A percentile compares a stretch with the other conserved stretches of the same genome.
Conservation (phyloP, 1,140 invertebrate species). For the Platorchestia sp. region DNA sequence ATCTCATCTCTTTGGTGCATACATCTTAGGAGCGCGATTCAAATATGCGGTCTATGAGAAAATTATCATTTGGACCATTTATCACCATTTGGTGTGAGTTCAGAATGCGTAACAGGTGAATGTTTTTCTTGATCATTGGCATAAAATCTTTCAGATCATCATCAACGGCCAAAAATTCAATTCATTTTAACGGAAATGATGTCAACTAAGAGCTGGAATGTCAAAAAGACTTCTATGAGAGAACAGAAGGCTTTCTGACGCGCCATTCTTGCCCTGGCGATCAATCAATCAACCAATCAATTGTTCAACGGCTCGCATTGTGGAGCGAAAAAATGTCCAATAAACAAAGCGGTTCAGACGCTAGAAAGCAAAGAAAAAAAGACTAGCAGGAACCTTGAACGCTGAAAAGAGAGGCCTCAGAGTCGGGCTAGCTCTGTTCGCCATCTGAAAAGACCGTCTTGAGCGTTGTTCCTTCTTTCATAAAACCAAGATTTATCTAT, state of each 20-base stretch:
- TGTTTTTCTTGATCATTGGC: background rate
- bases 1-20: background rate
- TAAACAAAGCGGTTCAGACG: background rate
- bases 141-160: background rate
- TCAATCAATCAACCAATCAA: conserved; percentile 2
- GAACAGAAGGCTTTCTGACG: background rate
- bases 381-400: background rate
- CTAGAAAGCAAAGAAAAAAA: background rate
- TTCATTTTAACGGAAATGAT: background rate
- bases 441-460: background rate
- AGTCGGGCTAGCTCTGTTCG: background rate
- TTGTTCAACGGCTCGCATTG: background rate
- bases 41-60: background rate
- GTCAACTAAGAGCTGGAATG: background rate
- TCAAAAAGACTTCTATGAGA: background rate
- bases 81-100: background rate
- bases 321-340: background rate
- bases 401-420: background rate
- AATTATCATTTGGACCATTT: background rate
- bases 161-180: background rate
- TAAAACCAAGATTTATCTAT: background rate
- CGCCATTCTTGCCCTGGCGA: background rate
- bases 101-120: background rate
- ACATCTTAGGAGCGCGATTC: background rate
- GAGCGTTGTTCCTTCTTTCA: background rate